A percentile compares a stretch with the other conserved stretches of the same genome.
Evolutionary conservation across 2,797 vertebrate species (phyloP).

Genomic region (Labeo calbasu): DNA sequence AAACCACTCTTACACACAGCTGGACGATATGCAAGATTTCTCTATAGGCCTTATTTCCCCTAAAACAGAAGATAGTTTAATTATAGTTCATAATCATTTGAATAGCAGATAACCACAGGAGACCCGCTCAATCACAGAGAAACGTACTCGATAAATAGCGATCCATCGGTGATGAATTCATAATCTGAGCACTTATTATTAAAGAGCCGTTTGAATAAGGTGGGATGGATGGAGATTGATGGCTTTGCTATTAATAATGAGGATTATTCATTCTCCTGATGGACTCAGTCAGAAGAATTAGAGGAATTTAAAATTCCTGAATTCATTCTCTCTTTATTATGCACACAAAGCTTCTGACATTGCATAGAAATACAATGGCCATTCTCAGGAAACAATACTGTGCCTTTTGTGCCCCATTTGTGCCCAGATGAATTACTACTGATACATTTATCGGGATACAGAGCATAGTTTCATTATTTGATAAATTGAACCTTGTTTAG

Average conservation of each 20-base stretch:
- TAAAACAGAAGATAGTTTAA: not conserved
- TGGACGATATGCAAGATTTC: not conserved
- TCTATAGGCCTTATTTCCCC: not conserved
- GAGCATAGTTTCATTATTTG: not conserved
- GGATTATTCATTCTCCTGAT: constrained; percentile 62
- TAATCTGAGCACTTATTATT: constrained; percentile 60
- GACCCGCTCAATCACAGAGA: constrained; percentile 30
- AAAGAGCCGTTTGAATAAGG: constrained; percentile 44
- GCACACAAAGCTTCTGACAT: constrained; percentile 7
- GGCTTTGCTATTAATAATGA: constrained; percentile 57
- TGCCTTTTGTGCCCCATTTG: not conserved
- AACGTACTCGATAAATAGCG: constrained; percentile 37
- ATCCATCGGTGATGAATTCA: constrained; percentile 54
- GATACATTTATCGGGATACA: not conserved
- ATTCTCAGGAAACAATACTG: not conserved
- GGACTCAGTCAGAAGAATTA: constrained; percentile 45
- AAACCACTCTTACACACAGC: not conserved
- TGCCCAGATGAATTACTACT: not conserved
- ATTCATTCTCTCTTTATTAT: constrained; percentile 51
- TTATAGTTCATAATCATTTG: constrained; percentile 22
- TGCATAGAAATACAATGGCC: not conserved
- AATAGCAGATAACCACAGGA: not conserved
- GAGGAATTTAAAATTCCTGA: constrained; percentile 57
- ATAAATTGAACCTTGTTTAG: not conserved
- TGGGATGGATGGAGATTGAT: constrained; percentile 54